Evolutionary conservation across 2,797 vertebrate species (phyloP), one percentile per base, ranked within the genome.

Genomic region (Coilia nasus): DNA sequence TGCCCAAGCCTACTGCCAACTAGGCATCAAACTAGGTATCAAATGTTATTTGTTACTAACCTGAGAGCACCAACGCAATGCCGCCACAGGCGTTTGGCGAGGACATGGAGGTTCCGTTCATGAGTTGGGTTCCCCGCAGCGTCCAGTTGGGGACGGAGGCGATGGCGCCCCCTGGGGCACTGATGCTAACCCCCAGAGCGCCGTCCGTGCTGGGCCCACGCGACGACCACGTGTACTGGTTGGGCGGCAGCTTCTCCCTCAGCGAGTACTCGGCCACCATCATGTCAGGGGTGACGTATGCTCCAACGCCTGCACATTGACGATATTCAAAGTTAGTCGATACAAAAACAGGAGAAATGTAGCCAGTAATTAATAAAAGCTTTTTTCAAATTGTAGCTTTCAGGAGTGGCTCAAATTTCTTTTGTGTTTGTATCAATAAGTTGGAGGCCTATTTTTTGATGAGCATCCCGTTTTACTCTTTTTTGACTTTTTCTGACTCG

Each of bases 81-180:
- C 98, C 98, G 71, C 98, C 98, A 86, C 98, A 99, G 0, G 98
- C 98, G 80, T 99, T 99, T 3, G 98, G 98, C 25, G 98, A 99
- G 80, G 98, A 99, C 98, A 99, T 99, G 7, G 98, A 99, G 0
- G 98, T 99, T 78, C 98, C 98, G 9, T 99, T 99, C 98, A 99
- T 99, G 10, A 99, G 96, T 90, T 99, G 98, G 0, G 98, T 99
- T 25, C 98, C 98, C 41, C 98, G 95, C 80, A 99, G 94, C 0
- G 98, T 99, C 98, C 98, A 99, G 93, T 99, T 99, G 83, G 98
- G 98, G 57, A 99, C 98, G 7, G 98, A 99, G 28, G 98, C 98
- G 85, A 99, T 99, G 90, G 98, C 98, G 28, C 98, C 98, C 19
- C 98, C 98, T 0, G 98, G 98, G 1, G 98, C 98, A 54, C 98